Evolutionary conservation across 2,797 vertebrate species (phyloP), one percentile per base, ranked within the genome.

Genomic region (Ambastaia sidthimunki): DNA sequence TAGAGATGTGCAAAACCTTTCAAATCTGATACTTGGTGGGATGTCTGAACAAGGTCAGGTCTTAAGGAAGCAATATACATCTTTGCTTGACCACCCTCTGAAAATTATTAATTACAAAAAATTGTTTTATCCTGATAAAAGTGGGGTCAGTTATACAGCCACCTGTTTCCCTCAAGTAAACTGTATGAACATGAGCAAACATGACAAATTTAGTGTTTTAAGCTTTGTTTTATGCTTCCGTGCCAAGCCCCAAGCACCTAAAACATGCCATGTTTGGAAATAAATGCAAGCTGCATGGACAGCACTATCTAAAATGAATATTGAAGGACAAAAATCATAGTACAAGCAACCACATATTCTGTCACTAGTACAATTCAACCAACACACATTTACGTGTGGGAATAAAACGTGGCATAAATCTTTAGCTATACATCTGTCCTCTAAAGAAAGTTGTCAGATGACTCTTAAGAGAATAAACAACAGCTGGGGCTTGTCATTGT

Each of bases 401-500:
- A 23, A 52, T 15, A 18, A 76, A 48, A 31, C 5, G 69, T 18
- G 25, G 70, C 15, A 48, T 12, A 57, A 41, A 41, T 41, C 37
- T 41, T 41, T 9, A 54, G 62, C 47, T 50, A 34, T 21, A 37
- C 68, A 80, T 23, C 9, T 41, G 23, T 7, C 48, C 44, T 19
- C 16, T 41, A 67, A 54, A 85, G 48, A 76, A 70, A 77, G 15
- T 72, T 71, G 63, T 82, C 81, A 55, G 70, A 37, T 57, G 80
- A 80, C 37, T 60, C 1, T 1, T 41, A 18, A 19, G 6, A 57
- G 37, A 71, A 74, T 55, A 23, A 48, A 75, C 68, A 87, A 79
- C 87, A 84, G 85, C 87, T 88, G 86, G 60, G 74, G 13, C 77
- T 50, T 15, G 37, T 47, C 52, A 83, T 78, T 62, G 74, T 68